Evolutionary conservation across 2,113 vertebrate species (phyloP), one percentile per base, ranked within the genome.

Genomic region (Probosciger aterrimus): DNA sequence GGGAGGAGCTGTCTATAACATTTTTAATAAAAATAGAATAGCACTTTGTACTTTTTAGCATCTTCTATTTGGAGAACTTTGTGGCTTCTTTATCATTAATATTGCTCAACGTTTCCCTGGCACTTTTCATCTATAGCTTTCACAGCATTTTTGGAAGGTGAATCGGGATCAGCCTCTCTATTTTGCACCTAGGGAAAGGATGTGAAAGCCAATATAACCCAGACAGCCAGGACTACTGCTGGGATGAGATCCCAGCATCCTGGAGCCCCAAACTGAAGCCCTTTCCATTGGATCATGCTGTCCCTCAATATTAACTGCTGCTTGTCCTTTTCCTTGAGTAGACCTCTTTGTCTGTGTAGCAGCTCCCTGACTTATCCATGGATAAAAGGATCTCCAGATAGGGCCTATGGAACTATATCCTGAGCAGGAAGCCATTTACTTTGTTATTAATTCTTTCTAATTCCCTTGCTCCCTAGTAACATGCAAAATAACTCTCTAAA

Each of bases 1-100:
- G 74, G 93, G 82, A 92, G 92, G 91, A 97, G 93, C 74, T 87
- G 59, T 59, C 92, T 95, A 76, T 87, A 92, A 91, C 74, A 87
- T 93, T 96, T 97, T 96, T 97, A 96, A 96, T 97, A 97, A 97
- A 92, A 97, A 96, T 89, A 81, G 91, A 94, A 96, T 96, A 92
- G 69, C 75, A 80, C 80, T 82, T 94, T 79, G 59, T 94, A 90
- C 76, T 87, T 94, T 93, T 93, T 87, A 92, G 91, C 81, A 93
- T 94, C 65, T 96, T 96, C 92, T 83, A 55, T 86, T 93, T 94
- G 83, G 73, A 87, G 52, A 82, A 74, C 6, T 5, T 89, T 82
- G 80, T 75, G 76, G 50, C 86, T 95, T 91, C 64, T 69, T 73
- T 89, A 81, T 94, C 64, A 81, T 97, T 96, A 96, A 96, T 94